Conservation (phyloP, 2,888 invertebrate species). For the Gari tellinella region DNA sequence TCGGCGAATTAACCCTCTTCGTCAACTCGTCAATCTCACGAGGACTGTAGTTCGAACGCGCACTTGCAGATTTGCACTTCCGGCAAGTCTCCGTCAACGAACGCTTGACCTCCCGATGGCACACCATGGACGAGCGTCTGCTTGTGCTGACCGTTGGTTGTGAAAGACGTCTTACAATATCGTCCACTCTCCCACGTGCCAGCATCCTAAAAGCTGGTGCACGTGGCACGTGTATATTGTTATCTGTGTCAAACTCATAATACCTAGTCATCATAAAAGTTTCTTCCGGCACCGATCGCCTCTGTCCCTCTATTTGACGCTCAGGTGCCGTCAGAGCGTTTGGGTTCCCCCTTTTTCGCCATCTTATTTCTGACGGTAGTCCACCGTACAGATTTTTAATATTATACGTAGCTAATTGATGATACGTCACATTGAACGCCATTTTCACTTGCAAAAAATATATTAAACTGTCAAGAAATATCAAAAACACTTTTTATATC, state of each 20-base stretch:
- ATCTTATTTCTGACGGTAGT: constrained; percentile 48
- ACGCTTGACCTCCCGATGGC: constrained; percentile 31
- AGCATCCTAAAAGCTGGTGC: constrained; percentile 63
- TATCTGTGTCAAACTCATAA: constrained; percentile 46
- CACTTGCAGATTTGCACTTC: constrained; percentile 13
- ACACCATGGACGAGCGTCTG: constrained; percentile 38
- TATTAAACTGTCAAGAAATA: too few species aligned
- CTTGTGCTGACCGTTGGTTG: constrained; percentile 55
- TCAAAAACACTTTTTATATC: too few species aligned
- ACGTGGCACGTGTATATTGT: constrained; percentile 52
- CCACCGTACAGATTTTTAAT: constrained; percentile 59
- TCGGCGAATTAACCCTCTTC: constrained; percentile 40
- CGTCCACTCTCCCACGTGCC: constrained; percentile 48
- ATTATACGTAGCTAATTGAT: constrained; percentile 44
- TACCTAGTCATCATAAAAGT: constrained; percentile 32
- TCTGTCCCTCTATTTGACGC: constrained; percentile 31
- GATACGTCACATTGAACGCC: constrained; percentile 52
- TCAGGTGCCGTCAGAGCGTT: constrained; percentile 33
- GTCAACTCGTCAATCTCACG: constrained; percentile 41
- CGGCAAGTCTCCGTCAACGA: constrained; percentile 30
- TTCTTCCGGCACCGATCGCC: constrained; percentile 21
- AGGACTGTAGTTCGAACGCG: constrained; percentile 7
- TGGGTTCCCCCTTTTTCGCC: constrained; percentile 9
- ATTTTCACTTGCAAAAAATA: constrained; percentile 8
- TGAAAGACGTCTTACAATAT: constrained; percentile 54